A percentile compares a stretch with the other conserved stretches of the same genome.
Evolutionary conservation across 2,113 vertebrate species (phyloP).

Genomic region (Etheostoma spectabile): DNA sequence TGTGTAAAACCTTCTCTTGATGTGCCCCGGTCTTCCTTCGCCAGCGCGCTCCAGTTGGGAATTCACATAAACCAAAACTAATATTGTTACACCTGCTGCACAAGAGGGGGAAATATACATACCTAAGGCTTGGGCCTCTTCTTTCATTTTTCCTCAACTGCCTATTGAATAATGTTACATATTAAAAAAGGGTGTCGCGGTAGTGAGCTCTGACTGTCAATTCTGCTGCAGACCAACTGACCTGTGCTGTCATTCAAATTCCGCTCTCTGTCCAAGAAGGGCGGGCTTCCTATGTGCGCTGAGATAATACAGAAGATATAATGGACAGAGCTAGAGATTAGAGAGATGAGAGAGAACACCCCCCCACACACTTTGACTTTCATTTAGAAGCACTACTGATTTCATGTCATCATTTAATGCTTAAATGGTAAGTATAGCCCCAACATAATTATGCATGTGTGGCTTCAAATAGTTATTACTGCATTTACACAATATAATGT

Average conservation of each 20-base stretch:
- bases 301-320: slow-evolving; percentile 1
- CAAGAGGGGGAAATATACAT: slow-evolving; percentile 52
- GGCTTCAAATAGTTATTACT: neutral
- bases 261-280: slow-evolving; percentile 8
- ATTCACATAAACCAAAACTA: slow-evolving; percentile 79
- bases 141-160: slow-evolving; percentile 51
- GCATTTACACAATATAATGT: neutral
- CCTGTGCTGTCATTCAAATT: slow-evolving; percentile 31
- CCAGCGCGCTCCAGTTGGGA: slow-evolving; percentile 51
- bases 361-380: no score
- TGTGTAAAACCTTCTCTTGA: slow-evolving; percentile 33
- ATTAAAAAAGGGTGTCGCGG: slow-evolving; percentile 17
- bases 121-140: slow-evolving; percentile 19
- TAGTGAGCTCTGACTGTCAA: neutral
- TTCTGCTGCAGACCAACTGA: slow-evolving; percentile 24
- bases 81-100: slow-evolving; percentile 82
- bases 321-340: neutral
- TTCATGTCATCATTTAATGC: no score
- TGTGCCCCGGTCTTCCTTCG: slow-evolving; percentile 21
- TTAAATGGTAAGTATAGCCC: neutral
- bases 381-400: no score
- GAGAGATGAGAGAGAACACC: neutral
- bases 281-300: slow-evolving; percentile 8
- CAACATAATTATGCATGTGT: neutral
- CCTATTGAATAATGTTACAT: slow-evolving; percentile 39